Base-by-base conservation (phyloP, 2,797 vertebrate species). In the Galaxias olidus region DNA sequence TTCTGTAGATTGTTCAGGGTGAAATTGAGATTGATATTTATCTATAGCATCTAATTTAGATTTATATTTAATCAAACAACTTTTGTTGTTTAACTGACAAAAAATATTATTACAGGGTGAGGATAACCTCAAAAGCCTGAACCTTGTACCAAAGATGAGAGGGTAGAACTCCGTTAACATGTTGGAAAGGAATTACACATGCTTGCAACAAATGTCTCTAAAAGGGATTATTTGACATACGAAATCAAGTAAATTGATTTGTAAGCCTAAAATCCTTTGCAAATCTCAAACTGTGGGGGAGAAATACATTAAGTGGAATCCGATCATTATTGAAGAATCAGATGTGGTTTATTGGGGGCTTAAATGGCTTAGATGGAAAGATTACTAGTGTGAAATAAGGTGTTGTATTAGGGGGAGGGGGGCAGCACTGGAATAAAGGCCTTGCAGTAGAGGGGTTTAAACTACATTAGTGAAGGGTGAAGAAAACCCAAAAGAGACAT, bases 191-290 rank as follows among this genome's bases (percentile, higher is more conserved):
- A 62, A 46, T 69, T 64, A 71, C 69, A 69, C 70, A 72, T 68
- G 41, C 14, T 58, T 47, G 62, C 47, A 47, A 48, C 73, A 57
- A 62, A 18, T 61, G 72, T 77, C 79, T 75, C 43, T 61, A 79
- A 82, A 85, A 74, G 74, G 79, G 81, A 86, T 88, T 84, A 86
- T 64, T 73, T 82, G 81, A 78, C 78, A 85, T 81, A 79, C 74
- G 76, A 86, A 76, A 82, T 75, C 68, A 77, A 71, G 82, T 79
- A 87, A 87, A 90, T 86, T 79, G 84, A 89, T 89, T 90, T 85
- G 79, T 73, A 73, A 74, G 81, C 74, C 77, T 66, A 85, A 86
- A 63, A 90, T 88, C 87, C 82, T 83, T 74, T 79, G 76, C 84
- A 87, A 89, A 87, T 84, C 44, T 84, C 69, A 79, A 82, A 84